A percentile compares a stretch with the other conserved stretches of the same genome.
phyloP scores from a whole-genome alignment of 2,797 vertebrate species.

The Coendou prehensilis region DNA sequence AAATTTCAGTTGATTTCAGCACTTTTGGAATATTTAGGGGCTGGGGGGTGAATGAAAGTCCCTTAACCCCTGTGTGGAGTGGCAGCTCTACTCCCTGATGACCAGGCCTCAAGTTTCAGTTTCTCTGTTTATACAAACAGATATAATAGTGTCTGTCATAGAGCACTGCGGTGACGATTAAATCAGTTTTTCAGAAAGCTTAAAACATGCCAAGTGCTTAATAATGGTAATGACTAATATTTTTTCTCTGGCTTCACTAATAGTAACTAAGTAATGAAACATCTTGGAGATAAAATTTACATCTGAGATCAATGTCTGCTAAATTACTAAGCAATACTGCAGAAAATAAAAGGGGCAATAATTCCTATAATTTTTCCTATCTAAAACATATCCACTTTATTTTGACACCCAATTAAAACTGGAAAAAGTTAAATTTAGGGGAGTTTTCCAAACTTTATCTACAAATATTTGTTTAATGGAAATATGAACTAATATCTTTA shows the following conservation, averaged over 20 bases:
- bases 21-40: neutral
- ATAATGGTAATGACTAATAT: neutral
- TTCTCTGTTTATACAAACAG: conserved; percentile 12
- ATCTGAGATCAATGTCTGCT: neutral
- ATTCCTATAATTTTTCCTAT: neutral
- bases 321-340: conserved; percentile 15
- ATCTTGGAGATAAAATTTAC: conserved; percentile 4
- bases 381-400: neutral
- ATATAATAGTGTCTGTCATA: neutral
- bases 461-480: neutral
- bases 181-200: neutral
- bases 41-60: neutral
- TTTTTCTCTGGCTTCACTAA: neutral
- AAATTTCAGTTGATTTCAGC: neutral
- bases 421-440: neutral
- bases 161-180: neutral
- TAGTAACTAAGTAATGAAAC: neutral
- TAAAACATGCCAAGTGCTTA: neutral
- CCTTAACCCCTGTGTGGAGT: neutral
- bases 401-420: conserved; percentile 21
- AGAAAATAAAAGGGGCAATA: neutral
- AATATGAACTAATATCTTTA: conserved; percentile 16
- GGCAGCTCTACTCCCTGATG: neutral
- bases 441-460: neutral
- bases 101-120: neutral